Evolutionary conservation across 2,113 vertebrate species (phyloP), one percentile per base, ranked within the genome.

Genomic region (Heterotilapia buettikoferi): DNA sequence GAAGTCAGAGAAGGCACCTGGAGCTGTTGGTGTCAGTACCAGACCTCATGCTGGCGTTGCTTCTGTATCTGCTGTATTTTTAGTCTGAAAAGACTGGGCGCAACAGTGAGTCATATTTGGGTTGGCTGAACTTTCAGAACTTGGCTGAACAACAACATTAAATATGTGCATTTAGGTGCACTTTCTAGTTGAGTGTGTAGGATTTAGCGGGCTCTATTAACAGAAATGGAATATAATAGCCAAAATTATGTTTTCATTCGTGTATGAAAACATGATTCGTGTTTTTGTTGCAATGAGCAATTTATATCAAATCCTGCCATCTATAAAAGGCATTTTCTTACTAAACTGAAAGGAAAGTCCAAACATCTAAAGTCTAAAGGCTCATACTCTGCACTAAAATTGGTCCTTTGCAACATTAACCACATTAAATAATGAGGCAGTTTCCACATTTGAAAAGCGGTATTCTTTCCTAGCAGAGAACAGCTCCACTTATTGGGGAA

Each of bases 1-100:
- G 31, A 38, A 80, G 89, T 80, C 89, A 59, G 54, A 86, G 79
- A 50, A 89, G 54, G 84, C 79, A 89, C 90, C 50, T 71, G 85
- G 56, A 86, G 88, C 89, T 84, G 83, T 84, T 84, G 56, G 84
- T 90, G 88, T 89, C 89, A 83, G 88, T 78, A 87, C 33, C 82
- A 86, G 88, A 53, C 84, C 83, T 87, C 85, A 38, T 50, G 82
- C 90, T 71, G 56, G 83, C 21, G 40, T 31, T 50, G 84, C 53
- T 29, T 83, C 83, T 84, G 52, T 43, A 57, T 31, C 24, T 66
- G 68, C 53, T 80, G 31, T 92, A 86, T 91, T 93, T 92, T 88
- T 86, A 92, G 82, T 43, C 54, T 24, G 71, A 68, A 79, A 57
- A 61, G 56, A 85, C 18, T 3, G 11, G 14, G 21, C 2, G 14